A percentile compares a stretch with the other conserved stretches of the same genome.
phyloP scores from a whole-genome alignment of 2,113 vertebrate species.

The Megalops atlanticus region DNA sequence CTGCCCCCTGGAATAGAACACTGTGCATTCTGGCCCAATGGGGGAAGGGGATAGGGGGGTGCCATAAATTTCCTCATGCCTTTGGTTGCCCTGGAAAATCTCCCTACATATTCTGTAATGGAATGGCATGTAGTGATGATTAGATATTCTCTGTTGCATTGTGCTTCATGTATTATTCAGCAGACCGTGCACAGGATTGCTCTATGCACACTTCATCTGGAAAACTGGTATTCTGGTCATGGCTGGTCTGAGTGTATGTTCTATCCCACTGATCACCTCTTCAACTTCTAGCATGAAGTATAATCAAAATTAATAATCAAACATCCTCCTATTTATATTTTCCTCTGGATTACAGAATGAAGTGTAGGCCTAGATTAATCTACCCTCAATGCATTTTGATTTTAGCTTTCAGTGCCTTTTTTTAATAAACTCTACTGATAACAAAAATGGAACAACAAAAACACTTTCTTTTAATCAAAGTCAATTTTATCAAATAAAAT shows the following conservation, averaged over 20 bases:
- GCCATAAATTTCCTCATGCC: slow-evolving; percentile 10
- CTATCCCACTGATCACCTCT: not conserved
- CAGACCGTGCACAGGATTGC: not conserved
- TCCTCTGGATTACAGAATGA: not conserved
- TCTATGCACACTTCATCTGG: not conserved
- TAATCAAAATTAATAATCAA: slow-evolving; percentile 18
- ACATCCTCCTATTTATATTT: no score
- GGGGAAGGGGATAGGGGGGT: not conserved
- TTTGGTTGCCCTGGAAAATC: slow-evolving; percentile 19
- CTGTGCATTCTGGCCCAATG: slow-evolving; percentile 11
- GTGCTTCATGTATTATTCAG: slow-evolving; percentile 29
- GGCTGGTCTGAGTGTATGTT: not conserved
- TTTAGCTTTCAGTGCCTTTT: no score
- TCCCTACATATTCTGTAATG: slow-evolving; percentile 15
- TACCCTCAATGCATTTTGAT: not conserved
- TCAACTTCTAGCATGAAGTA: not conserved
- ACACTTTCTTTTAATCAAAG: no score
- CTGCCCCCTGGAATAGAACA: not conserved
- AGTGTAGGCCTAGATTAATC: not conserved
- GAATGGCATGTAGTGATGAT: slow-evolving; percentile 22
- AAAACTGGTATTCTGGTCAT: not conserved
- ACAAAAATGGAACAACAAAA: no score
- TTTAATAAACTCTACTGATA: no score
- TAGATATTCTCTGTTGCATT: slow-evolving; percentile 27
- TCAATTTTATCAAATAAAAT: no score